phyloP scores from a whole-genome alignment of 92 coral and sea anemone species.

The Siderastrea siderea region DNA sequence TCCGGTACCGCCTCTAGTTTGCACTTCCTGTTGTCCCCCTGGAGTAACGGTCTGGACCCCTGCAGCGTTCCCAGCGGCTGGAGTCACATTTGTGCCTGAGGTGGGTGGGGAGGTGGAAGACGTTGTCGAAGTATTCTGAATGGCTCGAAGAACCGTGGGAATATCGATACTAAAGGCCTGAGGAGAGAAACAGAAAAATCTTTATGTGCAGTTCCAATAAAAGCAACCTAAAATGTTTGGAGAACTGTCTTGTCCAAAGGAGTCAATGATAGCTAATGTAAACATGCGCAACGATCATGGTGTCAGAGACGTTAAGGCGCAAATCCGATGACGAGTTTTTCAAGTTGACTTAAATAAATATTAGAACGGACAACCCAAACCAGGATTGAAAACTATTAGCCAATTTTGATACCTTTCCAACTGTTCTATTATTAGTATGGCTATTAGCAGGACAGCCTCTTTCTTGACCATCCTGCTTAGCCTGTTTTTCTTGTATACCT shows the following conservation, averaged over 20 bases:
- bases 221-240: too few species aligned
- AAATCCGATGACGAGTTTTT: too few species aligned
- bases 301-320: too few species aligned
- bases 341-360: too few species aligned
- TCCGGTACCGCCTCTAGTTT: background rate
- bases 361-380: too few species aligned
- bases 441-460: background rate
- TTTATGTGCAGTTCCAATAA: too few species aligned
- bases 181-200: background rate
- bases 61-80: background rate
- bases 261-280: too few species aligned
- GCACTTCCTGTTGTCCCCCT: background rate
- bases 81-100: slow-evolving; percentile 7
- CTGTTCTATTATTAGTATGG: background rate
- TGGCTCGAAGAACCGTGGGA: slow-evolving; percentile 71
- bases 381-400: too few species aligned
- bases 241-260: too few species aligned
- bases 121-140: slow-evolving; percentile 28
- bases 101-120: slow-evolving; percentile 16
- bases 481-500: background rate
- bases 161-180: slow-evolving; percentile 87
- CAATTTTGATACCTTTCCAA: too few species aligned
- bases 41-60: too few species aligned
- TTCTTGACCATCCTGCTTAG: background rate
- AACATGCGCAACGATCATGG: too few species aligned